Base-by-base conservation (phyloP, 92 coral and sea anemone species). In the Epizoanthus ramosus region DNA sequence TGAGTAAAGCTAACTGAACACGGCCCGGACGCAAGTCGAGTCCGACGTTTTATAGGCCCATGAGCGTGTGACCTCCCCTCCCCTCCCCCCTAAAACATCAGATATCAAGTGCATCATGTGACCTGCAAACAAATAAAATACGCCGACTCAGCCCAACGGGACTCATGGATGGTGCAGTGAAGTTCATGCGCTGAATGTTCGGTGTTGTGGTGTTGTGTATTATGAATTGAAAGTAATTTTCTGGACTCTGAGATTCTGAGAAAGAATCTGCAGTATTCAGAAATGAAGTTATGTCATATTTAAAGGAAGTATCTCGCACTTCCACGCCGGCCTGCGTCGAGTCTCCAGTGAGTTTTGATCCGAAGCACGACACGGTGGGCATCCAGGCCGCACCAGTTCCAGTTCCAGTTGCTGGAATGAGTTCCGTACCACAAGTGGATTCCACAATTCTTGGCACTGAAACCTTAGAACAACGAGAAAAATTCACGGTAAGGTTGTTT, bases 391-490 rank as follows among this genome's bases (percentile, higher is more conserved):
- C 33, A 7, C 17, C 66, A n/a, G 52, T 19, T 28, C 73, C 92
- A 43, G 17, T 19, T 21, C 80, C 92, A 43, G 17, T 63, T 10
- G 35, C 84, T 37, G 89, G 92, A 12, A 68, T 84, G 57, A 68
- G 63, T 28, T 84, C 92, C 14, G 25, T 73, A 57, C 93, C 95
- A 6, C 91, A 63, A 86, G 88, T 93, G 57, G 98, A 93, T 82
- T 89, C 98, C 10, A 67, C 91, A 47, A 93, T 93, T 75, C 83
- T 89, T 9, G 98, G 90, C 17, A 81, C 86, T 37, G 91, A 89
- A 54, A 93, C 92, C 31, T 85, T 93, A 57, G 94, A 93, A 47
- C 92, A 91, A 39, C 84, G 98, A 65, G 98, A 93, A 45, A 89
- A 87, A 84, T 93, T 91, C 63, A 93, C 98, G 70, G 98, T 93